Base-by-base conservation (phyloP, 2,888 invertebrate species). In the Apamea epomidion region DNA sequence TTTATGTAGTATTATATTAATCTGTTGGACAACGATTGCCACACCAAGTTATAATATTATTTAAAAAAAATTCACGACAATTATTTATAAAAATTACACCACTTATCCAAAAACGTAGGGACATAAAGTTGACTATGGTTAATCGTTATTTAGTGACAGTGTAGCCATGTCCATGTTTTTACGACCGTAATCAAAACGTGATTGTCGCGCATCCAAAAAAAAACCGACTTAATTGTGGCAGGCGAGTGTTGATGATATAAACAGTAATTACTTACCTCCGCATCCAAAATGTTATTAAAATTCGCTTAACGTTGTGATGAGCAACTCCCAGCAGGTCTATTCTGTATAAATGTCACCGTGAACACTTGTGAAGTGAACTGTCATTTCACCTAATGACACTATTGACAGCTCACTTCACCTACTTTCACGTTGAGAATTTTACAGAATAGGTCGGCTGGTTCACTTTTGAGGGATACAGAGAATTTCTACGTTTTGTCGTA, bases 211-310 rank as follows among this genome's bases (percentile, higher is more conserved):
- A 94, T 92, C 93, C 93, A 94, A 96, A 97, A 94, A 95, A 94
- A 96, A 95, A 94, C 92, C 90, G 91, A 94, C 93, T 96, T 96
- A 96, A 97, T 96, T 96, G 95, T 96, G 95, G 92, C 92, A 91
- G 93, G 91, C 92, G 94, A 95, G 96, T 96, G 97, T 96, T 96
- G 96, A 96, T 95, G 95, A 94, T 94, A 95, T 95, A 95, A 95
- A 95, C 94, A 94, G 94, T 96, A 97, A 97, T 97, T 97, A 96
- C 94, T 92, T 92, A 93, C 92, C 92, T 92, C 91, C 93, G 93
- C 93, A 93, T 91, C 93, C 93, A 90, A 94, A 95, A 95, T 93
- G 96, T 96, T 97, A 97, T 97, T 97, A 97, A 97, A 97, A 96
- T 95, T 90, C 95, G 94, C 95, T 97, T 97, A 97, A 95, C 93